Evolutionary conservation across 53 echinoderm and acorn worm species (phyloP).

Genomic region (Zoroaster sp.): DNA sequence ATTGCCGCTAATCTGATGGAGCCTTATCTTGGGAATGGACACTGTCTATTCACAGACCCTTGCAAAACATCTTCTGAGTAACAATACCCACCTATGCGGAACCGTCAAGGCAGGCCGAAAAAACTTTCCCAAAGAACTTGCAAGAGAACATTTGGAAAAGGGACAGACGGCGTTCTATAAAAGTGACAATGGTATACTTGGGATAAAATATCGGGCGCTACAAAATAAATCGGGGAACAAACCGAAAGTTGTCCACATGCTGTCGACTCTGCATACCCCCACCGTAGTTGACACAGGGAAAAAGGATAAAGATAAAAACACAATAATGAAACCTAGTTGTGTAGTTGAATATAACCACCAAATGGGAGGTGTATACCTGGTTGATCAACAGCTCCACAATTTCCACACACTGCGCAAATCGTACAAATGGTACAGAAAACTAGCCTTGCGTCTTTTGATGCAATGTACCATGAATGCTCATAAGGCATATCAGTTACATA

Average conservation of each 20-base stretch:
- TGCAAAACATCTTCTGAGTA: slow-evolving; percentile 3
- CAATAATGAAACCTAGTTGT: not conserved
- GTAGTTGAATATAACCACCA: not conserved
- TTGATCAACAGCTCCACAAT: slow-evolving; percentile 16
- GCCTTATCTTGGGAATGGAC: slow-evolving; percentile 53
- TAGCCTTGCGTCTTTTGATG: slow-evolving; percentile 22
- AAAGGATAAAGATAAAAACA: not conserved
- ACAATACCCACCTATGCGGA: slow-evolving; percentile 49
- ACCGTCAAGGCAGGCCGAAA: slow-evolving; percentile 30
- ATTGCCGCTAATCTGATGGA: slow-evolving; percentile 46
- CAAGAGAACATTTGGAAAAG: slow-evolving; percentile 3
- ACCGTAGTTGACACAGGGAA: slow-evolving; percentile 10
- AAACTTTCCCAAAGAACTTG: slow-evolving; percentile 16
- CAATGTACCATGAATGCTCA: not conserved
- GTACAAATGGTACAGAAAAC: slow-evolving; percentile 29
- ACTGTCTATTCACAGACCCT: slow-evolving; percentile 42
- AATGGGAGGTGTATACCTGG: slow-evolving; percentile 29
- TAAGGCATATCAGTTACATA: not conserved
- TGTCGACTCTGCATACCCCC: slow-evolving; percentile 14
- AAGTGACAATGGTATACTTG: not conserved
- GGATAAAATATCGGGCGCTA: slow-evolving; percentile 37
- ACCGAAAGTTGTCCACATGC: slow-evolving; percentile 25
- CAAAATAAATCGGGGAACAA: slow-evolving; percentile 6
- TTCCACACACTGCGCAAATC: slow-evolving; percentile 1
- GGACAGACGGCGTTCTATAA: slow-evolving; percentile 27